A percentile compares a stretch with the other conserved stretches of the same genome.
phyloP scores from a whole-genome alignment of 1,140 invertebrate genomes.

The Drosophila ercepeae region DNA sequence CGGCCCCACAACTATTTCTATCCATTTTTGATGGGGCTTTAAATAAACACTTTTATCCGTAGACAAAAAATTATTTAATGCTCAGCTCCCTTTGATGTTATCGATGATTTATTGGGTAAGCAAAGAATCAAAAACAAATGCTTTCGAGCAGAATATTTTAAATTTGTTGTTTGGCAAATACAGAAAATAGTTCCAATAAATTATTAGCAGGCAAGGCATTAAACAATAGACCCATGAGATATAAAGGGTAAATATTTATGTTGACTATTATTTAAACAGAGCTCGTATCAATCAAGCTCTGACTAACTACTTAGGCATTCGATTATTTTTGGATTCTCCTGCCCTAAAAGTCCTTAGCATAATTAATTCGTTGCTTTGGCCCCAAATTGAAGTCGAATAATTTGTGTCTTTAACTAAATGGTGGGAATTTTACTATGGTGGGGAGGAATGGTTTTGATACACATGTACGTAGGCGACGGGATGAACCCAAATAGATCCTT shows the following conservation, averaged over 20 bases:
- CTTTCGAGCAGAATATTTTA: neutral
- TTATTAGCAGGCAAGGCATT: neutral
- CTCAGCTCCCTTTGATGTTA: constrained; percentile 11
- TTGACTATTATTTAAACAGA: neutral
- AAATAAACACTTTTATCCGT: constrained; percentile 13
- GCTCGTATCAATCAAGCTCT: constrained; percentile 12
- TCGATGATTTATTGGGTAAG: constrained; percentile 6
- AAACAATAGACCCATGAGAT: neutral
- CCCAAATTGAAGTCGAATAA: constrained; percentile 25
- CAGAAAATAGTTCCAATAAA: neutral
- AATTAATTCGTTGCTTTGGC: constrained; percentile 47
- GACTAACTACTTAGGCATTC: neutral
- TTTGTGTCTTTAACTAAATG: constrained; percentile 41
- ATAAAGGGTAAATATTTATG: neutral
- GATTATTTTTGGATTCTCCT: constrained; percentile 1
- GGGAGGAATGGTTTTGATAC: constrained; percentile 9
- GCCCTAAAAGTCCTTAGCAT: constrained; percentile 19
- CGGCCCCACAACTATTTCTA: constrained; percentile 19
- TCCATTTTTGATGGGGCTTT: constrained; percentile 11
- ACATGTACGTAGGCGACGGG: constrained; percentile 30
- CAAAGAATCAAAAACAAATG: neutral
- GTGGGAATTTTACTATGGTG: constrained; percentile 18
- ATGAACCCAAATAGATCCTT: constrained; percentile 2
- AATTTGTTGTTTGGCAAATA: neutral
- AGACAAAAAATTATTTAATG: constrained; percentile 4